These are phyloP conservation scores for Geopemphigus sp. DNA, from an alignment of 1,140 invertebrate genomes.

Conservation along the genomic window DNA sequence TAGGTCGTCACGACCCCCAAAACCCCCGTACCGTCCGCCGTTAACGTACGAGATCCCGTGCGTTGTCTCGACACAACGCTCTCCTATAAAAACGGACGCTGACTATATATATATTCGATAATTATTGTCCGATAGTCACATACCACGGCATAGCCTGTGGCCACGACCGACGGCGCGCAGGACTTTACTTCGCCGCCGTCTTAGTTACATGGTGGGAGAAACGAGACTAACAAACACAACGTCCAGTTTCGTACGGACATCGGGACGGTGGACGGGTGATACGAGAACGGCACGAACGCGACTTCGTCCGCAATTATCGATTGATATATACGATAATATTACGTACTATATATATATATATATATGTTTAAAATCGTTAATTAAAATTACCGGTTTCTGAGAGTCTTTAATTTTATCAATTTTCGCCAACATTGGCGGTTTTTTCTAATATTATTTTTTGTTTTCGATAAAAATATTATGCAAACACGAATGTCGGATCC, in stretches of 20 bases:
- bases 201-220: slow-evolving; percentile 13
- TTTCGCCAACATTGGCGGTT: not conserved
- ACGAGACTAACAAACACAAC: slow-evolving; percentile 11
- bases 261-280: slow-evolving; percentile 8
- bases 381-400: slow-evolving; percentile 15
- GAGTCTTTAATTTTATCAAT: not conserved
- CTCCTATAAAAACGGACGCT: not conserved
- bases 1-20: slow-evolving; percentile 34
- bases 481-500: no score
- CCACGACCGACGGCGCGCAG: no score
- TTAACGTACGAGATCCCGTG: no score
- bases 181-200: slow-evolving; percentile 7
- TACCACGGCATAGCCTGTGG: not conserved
- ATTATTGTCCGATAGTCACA: slow-evolving; percentile 26
- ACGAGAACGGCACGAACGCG: slow-evolving; percentile 29
- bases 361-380: slow-evolving; percentile 13
- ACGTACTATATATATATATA: not conserved
- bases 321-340: not conserved
- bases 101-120: slow-evolving; percentile 16
- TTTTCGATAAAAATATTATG: not conserved
- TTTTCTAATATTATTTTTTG: not conserved
- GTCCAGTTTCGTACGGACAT: not conserved
- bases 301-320: slow-evolving; percentile 30
- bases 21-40: not conserved
- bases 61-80: not conserved